Percentiles rank a stretch among this genome's conserved stretches.
phyloP scores from a whole-genome alignment of 2,113 vertebrate species.

The Felis catus region F.catus_Fca126_mat1.0 CM031411.1:81294501-81295000 shows the following conservation, averaged over 20 bases:
- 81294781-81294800: neutral
- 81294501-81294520: conserved; percentile 26
- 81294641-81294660: neutral
- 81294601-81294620: neutral
- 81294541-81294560: conserved; percentile 6
- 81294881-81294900: no score
- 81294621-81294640: neutral
- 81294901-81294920: no score
- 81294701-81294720: conserved; percentile 4
- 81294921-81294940: no score
- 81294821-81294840: no score
- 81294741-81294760: neutral
- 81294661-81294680: neutral
- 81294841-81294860: no score
- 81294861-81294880: no score
- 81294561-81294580: neutral
- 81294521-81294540: conserved; percentile 8
- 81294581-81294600: neutral
- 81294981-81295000: no score
- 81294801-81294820: no score
- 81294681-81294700: conserved; percentile 3
- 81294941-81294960: no score
- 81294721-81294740: conserved; percentile 8
- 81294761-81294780: neutral
- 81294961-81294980: no score